Base-by-base conservation (phyloP, 2,888 invertebrate genomes). In the Pristionchus maxplancki region DNA sequence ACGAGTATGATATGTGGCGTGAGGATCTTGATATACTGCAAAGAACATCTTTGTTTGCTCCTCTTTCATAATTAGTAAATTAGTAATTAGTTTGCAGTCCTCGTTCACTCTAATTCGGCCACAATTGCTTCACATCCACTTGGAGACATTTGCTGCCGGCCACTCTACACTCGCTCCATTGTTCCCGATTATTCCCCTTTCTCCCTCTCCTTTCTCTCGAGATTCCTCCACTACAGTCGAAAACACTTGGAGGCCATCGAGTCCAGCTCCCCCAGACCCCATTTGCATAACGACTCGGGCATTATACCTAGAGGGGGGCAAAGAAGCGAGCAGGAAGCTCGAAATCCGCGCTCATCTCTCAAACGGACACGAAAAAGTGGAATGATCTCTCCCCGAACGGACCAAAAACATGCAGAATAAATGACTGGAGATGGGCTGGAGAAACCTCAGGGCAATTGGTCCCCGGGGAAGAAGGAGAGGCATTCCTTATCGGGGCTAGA, bases 1-100 rank as follows among this genome's bases (percentile, higher is more conserved):
- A 95, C 94, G 89, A 95, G 90, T 44, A 95, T 93, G 71, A 94
- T 91, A 90, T 95, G 95, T 85, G 95, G 94, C 81, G 93, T 91
- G n/a, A 94, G 91, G 50, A 87, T 95, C 92, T 95, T 95, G 90
- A 94, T 92, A 88, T 93, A 93, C 94, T 94, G 92, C 89, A 93
- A 92, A 20, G 15, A 62, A 24, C 9, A 44, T 44, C 44, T 44
- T 11, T 44, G 6, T 44, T 44, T 44, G 44, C 11, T 44, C 44
- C 53, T 74, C 17, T 6, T 74, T 28, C 6, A 50, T n/a, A n/a
- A n/a, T n/a, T n/a, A n/a, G n/a, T n/a, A n/a, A n/a, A n/a, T n/a
- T n/a, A n/a, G n/a, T n/a, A n/a, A n/a, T n/a, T n/a, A n/a, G n/a
- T n/a, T 53, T 40, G 40, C 40, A 31, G 37, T 44, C 44, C 83